These are phyloP conservation scores for Orussus abietinus DNA, from an alignment of 1,140 invertebrate species.

Conservation along the genomic window DNA sequence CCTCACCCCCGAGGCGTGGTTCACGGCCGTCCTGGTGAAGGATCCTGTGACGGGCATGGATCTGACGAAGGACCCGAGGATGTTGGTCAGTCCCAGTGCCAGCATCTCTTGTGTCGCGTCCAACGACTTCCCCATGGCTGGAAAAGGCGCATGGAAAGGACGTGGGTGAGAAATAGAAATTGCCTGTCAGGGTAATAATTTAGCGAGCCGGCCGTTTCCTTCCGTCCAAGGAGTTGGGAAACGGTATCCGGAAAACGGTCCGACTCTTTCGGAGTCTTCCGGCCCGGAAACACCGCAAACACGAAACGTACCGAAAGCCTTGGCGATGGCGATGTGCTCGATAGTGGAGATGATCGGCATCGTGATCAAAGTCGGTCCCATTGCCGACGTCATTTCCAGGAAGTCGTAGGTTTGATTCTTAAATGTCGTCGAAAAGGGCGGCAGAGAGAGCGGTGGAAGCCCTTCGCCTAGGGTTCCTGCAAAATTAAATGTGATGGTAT, in stretches of 20 bases:
- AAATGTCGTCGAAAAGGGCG: constrained; percentile 61
- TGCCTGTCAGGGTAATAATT: too few relatives aligned
- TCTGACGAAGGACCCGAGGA: constrained; percentile 69
- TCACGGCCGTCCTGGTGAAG: constrained; percentile 75
- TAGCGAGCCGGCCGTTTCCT: too few relatives aligned
- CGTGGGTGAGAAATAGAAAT: too few relatives aligned
- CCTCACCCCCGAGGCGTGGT: constrained; percentile 69
- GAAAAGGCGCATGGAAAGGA: too few relatives aligned
- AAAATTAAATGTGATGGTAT: too few relatives aligned
- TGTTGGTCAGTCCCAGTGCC: constrained; percentile 68
- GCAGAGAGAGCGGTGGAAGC: constrained; percentile 60
- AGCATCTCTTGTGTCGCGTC: constrained; percentile 74
- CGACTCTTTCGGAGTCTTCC: too few relatives aligned
- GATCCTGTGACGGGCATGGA: constrained; percentile 77
- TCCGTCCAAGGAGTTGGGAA: too few relatives aligned
- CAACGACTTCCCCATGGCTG: constrained; percentile 57
- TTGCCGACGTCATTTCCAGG: constrained; percentile 60
- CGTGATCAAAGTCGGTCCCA: constrained; percentile 69
- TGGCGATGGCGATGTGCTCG: constrained; percentile 84
- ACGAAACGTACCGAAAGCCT: constrained; percentile 74
- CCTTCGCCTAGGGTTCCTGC: constrained; percentile 64
- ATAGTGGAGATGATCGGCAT: constrained; percentile 77
- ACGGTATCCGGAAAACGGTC: too few relatives aligned
- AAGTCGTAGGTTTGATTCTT: constrained; percentile 62
- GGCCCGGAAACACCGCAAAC: too few relatives aligned